Base-by-base conservation (phyloP, 2,888 invertebrate genomes). In the Allygus modestus region DNA sequence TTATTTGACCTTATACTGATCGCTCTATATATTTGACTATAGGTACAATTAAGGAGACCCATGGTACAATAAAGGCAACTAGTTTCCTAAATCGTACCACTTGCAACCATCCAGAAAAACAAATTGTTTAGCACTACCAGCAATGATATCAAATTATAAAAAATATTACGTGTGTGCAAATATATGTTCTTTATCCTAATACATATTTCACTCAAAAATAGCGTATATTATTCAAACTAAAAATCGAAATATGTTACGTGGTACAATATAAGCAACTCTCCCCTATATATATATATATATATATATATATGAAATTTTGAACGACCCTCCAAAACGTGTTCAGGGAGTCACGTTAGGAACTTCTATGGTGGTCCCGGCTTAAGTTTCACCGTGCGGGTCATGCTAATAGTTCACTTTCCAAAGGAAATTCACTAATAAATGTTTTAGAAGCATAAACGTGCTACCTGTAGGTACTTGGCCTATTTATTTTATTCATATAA, bases 251-350 rank as follows among this genome's bases (percentile, higher is more conserved):
- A 51, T 51, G n/a, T 51, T 51, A 51, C 17, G 73, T 33, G 20
- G 73, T 73, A 73, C 73, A 73, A 73, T 73, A 73, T 73, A 9
- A 33, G 73, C 73, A 73, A 73, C 73, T 33, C 15, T 73, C 73
- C n/a, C n/a, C n/a, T n/a, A n/a, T n/a, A n/a, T n/a, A n/a, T n/a
- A n/a, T n/a, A n/a, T n/a, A n/a, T n/a, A n/a, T n/a, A n/a, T n/a
- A n/a, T n/a, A n/a, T n/a, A n/a, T n/a, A n/a, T n/a, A n/a, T n/a
- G n/a, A n/a, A n/a, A n/a, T n/a, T n/a, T n/a, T n/a, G n/a, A n/a
- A n/a, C n/a, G n/a, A n/a, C n/a, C n/a, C n/a, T n/a, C n/a, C n/a
- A n/a, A n/a, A n/a, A n/a, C n/a, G n/a, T n/a, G n/a, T n/a, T n/a
- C n/a, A n/a, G n/a, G n/a, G n/a, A n/a, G n/a, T n/a, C n/a, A n/a